Evolutionary conservation across 2,888 invertebrate genomes (phyloP).

Genomic region (Oscheius sp.): DNA sequence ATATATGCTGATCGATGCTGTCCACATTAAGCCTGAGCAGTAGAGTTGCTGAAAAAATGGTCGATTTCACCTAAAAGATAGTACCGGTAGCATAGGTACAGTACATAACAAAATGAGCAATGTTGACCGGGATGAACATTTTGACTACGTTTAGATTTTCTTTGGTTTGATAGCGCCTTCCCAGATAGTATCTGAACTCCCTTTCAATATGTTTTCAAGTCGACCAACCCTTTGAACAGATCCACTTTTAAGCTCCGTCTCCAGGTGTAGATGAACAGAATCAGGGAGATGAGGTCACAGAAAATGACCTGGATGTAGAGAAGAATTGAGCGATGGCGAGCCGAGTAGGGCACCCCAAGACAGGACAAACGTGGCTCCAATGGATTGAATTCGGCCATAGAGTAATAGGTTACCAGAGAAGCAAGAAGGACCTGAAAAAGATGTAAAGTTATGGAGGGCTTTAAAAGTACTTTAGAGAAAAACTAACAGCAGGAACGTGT

Average conservation of each 20-base stretch:
- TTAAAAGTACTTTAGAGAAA: too few species aligned
- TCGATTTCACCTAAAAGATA: not conserved
- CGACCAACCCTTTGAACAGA: not conserved
- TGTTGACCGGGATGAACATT: conserved; percentile 26
- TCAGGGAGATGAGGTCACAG: conserved; percentile 20
- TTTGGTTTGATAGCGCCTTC: conserved; percentile 11
- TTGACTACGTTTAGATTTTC: conserved; percentile 10
- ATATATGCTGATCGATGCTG: too few species aligned
- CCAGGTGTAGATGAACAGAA: conserved; percentile 17
- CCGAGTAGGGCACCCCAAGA: not conserved
- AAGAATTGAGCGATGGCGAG: not conserved
- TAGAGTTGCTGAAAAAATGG: too few species aligned
- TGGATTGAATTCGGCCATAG: not conserved
- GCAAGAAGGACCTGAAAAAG: conserved; percentile 1
- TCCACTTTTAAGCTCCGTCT: not conserved
- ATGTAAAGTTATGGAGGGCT: not conserved
- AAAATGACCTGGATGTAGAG: conserved; percentile 8
- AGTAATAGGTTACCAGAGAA: not conserved
- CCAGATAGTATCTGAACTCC: conserved; percentile 1
- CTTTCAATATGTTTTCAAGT: not conserved
- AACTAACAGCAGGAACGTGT: too few species aligned
- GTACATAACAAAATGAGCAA: conserved; percentile 19
- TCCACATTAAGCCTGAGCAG: too few species aligned
- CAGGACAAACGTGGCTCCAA: conserved; percentile 7
- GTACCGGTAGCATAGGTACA: conserved; percentile 18